A percentile compares a stretch with the other conserved stretches of the same genome.
Conservation (phyloP, 37 sponge, comb jelly and placozoan species). For the Agelas oroides region DNA sequence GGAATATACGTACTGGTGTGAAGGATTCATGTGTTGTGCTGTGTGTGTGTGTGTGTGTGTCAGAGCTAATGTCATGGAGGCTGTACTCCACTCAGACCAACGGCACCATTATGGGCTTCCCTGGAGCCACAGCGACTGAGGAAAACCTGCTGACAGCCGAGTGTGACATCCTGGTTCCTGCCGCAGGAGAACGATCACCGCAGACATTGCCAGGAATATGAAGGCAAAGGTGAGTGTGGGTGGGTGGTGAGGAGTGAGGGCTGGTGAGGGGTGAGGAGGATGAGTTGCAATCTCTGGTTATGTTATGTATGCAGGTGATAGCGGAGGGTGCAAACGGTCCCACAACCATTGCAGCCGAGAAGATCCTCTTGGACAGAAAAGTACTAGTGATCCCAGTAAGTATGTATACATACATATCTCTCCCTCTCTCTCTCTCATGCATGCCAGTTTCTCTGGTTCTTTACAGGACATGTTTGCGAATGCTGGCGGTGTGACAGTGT, state of each 20-base stretch:
- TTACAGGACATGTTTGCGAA: slow-evolving; percentile 89
- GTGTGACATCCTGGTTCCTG: slow-evolving; percentile 98
- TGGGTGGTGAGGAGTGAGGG: neutral
- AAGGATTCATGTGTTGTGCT: no score
- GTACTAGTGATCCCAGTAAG: no score
- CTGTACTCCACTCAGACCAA: slow-evolving; percentile 18
- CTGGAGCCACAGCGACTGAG: slow-evolving; percentile 81
- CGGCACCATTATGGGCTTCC: slow-evolving; percentile 90
- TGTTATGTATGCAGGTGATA: no score
- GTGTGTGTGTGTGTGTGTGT: neutral
- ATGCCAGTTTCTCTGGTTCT: neutral
- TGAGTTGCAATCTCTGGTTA: no score
- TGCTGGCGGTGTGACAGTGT: slow-evolving; percentile 99
- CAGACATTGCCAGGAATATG: slow-evolving; percentile 79
- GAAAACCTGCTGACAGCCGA: slow-evolving; percentile 87
- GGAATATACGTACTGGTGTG: slow-evolving; percentile 76
- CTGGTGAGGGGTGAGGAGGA: no score
- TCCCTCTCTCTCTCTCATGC: no score
- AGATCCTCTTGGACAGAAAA: no score
- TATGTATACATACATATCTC: no score
- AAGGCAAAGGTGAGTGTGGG: slow-evolving; percentile 94
- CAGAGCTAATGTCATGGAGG: neutral
- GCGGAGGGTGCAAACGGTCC: no score
- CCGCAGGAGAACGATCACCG: slow-evolving; percentile 94
- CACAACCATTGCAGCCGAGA: no score